phyloP scores from a whole-genome alignment of 2,797 vertebrate species.

The Lacerta viridis region DNA sequence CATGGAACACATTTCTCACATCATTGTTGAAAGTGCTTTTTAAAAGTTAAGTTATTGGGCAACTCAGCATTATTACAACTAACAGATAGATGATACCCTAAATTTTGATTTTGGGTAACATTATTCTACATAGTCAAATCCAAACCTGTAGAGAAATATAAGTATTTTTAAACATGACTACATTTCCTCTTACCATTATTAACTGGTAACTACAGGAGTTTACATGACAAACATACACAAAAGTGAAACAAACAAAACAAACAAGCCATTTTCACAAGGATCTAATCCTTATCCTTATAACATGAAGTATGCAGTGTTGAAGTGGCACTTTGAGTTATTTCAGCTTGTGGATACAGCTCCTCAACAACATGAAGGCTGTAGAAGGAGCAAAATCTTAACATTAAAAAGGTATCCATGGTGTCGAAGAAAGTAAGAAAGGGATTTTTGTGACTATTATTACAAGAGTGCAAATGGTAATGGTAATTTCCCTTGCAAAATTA shows the following conservation, averaged over 20 bases:
- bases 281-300: constrained; percentile 75
- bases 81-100: constrained; percentile 78
- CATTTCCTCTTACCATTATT: constrained; percentile 78
- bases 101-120: constrained; percentile 76
- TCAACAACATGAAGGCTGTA: constrained; percentile 76
- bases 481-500: constrained; percentile 77
- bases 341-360: constrained; percentile 78
- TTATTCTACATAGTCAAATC: constrained; percentile 70
- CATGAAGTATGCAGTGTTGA: constrained; percentile 83
- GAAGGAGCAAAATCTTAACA: constrained; percentile 80
- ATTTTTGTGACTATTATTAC: constrained; percentile 66
- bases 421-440: constrained; percentile 75
- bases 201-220: constrained; percentile 79
- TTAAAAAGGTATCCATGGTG: constrained; percentile 76
- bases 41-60: constrained; percentile 71
- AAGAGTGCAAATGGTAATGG: constrained; percentile 55
- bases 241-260: constrained; percentile 83
- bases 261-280: constrained; percentile 62
- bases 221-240: constrained; percentile 81
- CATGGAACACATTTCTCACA: constrained; percentile 67
- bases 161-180: constrained; percentile 76
- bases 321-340: constrained; percentile 82
- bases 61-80: constrained; percentile 78
- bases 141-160: constrained; percentile 76
- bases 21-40: constrained; percentile 84